phyloP scores from a whole-genome alignment of 2,113 vertebrate species.

The Oreochromis spilurus region DNA sequence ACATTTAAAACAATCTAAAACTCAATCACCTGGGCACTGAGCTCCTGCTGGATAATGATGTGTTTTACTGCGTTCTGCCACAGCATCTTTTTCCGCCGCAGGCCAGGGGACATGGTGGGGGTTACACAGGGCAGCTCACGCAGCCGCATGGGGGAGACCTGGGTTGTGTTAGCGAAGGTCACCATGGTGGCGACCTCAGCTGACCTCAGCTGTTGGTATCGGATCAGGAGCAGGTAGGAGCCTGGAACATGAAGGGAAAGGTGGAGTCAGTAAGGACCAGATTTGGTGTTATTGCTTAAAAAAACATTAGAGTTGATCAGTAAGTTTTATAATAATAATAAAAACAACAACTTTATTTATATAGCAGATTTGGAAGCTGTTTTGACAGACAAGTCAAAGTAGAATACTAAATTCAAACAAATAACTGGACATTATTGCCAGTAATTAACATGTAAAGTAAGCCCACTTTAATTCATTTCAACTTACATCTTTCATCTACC shows the following conservation, averaged over 20 bases:
- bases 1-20: not conserved
- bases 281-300: not conserved
- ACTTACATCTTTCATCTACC: not conserved
- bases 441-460: not conserved
- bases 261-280: not conserved
- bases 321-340: not conserved
- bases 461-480: not conserved
- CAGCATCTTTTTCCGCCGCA: constrained; percentile 67
- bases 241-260: not conserved
- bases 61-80: constrained; percentile 75
- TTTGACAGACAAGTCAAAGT: not conserved
- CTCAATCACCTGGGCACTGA: constrained; percentile 51
- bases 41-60: constrained; percentile 67
- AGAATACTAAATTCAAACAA: not conserved
- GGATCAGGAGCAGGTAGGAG: constrained; percentile 10
- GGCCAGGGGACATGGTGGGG: constrained; percentile 50
- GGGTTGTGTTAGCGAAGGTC: constrained; percentile 54
- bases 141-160: constrained; percentile 40
- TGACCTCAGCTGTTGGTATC: constrained; percentile 11
- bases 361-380: not conserved
- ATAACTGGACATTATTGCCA: not conserved
- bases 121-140: constrained; percentile 24
- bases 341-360: not conserved
- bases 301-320: not conserved
- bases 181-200: constrained; percentile 44